Evolutionary conservation across 37 sponge, comb jelly and placozoan genomes (phyloP).

Genomic region (Beroe forskalii): DNA sequence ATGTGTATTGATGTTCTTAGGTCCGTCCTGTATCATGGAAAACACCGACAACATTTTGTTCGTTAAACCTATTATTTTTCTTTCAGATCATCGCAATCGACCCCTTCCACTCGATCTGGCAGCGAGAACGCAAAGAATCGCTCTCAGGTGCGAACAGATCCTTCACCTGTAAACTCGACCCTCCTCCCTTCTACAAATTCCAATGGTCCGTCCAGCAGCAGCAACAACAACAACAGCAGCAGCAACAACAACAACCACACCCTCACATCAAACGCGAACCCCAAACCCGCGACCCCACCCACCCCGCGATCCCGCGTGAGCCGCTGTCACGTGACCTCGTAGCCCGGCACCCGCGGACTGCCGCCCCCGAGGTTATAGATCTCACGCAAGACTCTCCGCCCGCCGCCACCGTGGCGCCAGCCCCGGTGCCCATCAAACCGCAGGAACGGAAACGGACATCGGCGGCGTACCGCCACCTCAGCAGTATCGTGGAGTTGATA

Average conservation of each 20-base stretch:
- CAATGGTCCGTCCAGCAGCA: not conserved
- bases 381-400: conserved; percentile 20
- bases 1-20: no score
- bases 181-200: conserved; percentile 36
- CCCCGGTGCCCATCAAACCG: conserved; percentile 38
- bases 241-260: not conserved
- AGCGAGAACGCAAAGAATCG: not conserved
- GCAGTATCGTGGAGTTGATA: not conserved
- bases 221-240: not conserved
- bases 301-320: not conserved
- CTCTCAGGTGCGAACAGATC: not conserved
- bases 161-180: conserved; percentile 12
- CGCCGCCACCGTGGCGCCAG: no score
- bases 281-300: no score
- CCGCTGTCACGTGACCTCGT: not conserved
- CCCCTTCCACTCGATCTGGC: conserved; percentile 7
- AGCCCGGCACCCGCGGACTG: not conserved
- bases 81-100: conserved; percentile 38
- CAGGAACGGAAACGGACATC: conserved; percentile 13
- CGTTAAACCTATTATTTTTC: no score
- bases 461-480: not conserved
- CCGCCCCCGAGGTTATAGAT: conserved; percentile 9
- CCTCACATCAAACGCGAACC: not conserved
- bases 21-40: no score
- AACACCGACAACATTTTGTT: no score